A percentile compares a stretch with the other conserved stretches of the same genome.
Conservation (phyloP, 2,888 invertebrate species). For the Clostera curtula region DNA sequence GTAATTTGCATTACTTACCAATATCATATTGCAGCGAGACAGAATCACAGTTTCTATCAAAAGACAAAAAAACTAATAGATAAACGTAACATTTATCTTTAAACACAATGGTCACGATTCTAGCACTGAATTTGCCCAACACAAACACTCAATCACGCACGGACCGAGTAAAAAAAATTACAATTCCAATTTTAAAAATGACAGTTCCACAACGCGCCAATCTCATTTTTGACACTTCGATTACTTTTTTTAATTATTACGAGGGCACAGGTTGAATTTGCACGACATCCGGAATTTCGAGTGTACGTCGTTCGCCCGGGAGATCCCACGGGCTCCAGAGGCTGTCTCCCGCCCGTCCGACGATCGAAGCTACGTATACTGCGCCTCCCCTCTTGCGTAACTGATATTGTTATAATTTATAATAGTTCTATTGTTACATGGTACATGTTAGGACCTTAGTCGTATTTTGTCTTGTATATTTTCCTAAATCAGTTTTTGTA, state of each 20-base stretch:
- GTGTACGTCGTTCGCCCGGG: constrained; percentile 45
- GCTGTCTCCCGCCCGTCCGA: constrained; percentile 51
- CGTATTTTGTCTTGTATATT: neutral
- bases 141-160: constrained; percentile 34
- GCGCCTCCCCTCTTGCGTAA: constrained; percentile 68
- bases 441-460: neutral
- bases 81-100: constrained; percentile 12
- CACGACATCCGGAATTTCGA: constrained; percentile 25
- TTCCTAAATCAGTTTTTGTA: too few relatives aligned
- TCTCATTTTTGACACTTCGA: constrained; percentile 25
- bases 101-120: constrained; percentile 33
- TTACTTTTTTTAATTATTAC: constrained; percentile 28
- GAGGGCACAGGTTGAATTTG: constrained; percentile 27
- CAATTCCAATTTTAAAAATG: constrained; percentile 40
- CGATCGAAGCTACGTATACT: constrained; percentile 60
- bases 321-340: constrained; percentile 54
- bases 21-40: too few relatives aligned
- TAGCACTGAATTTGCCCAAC: constrained; percentile 26
- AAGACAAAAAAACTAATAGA: constrained; percentile 1
- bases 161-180: constrained; percentile 28
- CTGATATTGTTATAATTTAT: constrained; percentile 49
- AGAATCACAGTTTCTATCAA: constrained; percentile 10
- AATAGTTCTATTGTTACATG: constrained; percentile 17
- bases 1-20: too few relatives aligned
- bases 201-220: constrained; percentile 23